Base-by-base conservation (phyloP, 1,140 invertebrate species). In the Hypothenemus hampei region DNA sequence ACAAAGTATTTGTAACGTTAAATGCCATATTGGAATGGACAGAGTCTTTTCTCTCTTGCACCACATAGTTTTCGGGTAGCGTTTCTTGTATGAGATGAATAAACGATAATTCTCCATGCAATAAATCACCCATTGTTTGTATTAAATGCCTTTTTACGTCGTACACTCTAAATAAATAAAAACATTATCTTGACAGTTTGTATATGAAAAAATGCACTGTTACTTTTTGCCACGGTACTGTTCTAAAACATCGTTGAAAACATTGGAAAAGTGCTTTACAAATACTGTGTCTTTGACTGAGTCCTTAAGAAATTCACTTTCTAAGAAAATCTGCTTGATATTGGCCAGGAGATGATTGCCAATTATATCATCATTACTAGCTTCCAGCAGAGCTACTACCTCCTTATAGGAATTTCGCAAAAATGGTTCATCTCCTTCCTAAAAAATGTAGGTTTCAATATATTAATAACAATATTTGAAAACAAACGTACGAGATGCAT, bases 211-310 rank as follows among this genome's bases (percentile, higher is more conserved):
- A 45, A 18, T 16, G 48, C 24, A 13, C 19, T 56, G 58, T 60
- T 56, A 69, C 67, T 51, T 65, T 66, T 66, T 66, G n/a, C 65
- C 67, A 26, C 58, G 57, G 58, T 63, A 67, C 22, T 66, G 63
- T 23, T 59, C 61, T 10, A 69, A 54, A 35, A 63, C 61, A 35
- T 64, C 64, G 21, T 61, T 59, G 19, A 67, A 49, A 43, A 65
- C 53, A 37, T 63, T 62, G 2, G 61, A 61, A 26, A 69, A 66
- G 54, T 67, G 67, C 45, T 62, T 64, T 18, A 65, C 56, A 31
- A 69, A 65, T 3, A 64, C 57, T 1, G 62, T 56, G 43, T 69
- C 67, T 41, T 65, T 59, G 0, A 61, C 53, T 8, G 57, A 56
- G 13, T 59, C 54, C 26, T 61, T 55, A 26, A 69, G 64, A 6